A percentile compares a stretch with the other conserved stretches of the same genome.
Conservation (phyloP, 2,797 vertebrate species). For the Poliocrania exsul region DNA sequence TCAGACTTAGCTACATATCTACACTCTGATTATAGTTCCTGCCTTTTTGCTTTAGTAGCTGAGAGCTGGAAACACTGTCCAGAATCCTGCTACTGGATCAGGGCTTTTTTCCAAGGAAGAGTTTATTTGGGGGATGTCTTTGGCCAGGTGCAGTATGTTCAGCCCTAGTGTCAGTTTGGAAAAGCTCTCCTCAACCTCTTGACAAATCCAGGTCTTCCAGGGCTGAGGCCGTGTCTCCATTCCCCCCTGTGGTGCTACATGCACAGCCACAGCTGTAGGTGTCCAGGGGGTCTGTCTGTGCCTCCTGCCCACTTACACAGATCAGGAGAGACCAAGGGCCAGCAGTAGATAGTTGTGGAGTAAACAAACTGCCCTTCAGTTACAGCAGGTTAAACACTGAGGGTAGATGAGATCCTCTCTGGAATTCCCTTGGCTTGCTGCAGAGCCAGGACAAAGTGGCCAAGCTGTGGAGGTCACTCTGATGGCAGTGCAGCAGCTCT, state of each 20-base stretch:
- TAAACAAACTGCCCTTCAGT: background rate
- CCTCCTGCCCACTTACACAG: background rate
- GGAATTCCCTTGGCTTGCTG: background rate
- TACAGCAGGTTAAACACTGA: background rate
- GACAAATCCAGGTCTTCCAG: slow-evolving; percentile 57
- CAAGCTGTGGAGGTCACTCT: background rate
- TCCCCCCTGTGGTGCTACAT: background rate
- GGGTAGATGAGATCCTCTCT: background rate
- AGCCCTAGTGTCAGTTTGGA: background rate
- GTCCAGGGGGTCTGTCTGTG: background rate
- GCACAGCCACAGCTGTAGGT: background rate
- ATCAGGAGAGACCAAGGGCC: background rate
- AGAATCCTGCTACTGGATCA: background rate
- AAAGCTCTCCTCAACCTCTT: slow-evolving; percentile 7
- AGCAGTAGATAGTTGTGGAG: background rate
- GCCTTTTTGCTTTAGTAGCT: slow-evolving; percentile 11
- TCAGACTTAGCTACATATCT: slow-evolving; percentile 23
- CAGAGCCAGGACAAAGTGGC: background rate
- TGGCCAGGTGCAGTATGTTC: background rate
- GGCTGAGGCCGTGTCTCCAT: slow-evolving; percentile 4
- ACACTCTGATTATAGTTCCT: slow-evolving; percentile 42
- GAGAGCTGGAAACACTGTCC: background rate
- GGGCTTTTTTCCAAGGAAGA: background rate
- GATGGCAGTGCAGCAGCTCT: background rate
- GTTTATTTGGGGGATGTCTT: background rate